Percentiles rank a stretch among this genome's conserved stretches.
Conservation (phyloP, 2,797 vertebrate species). For the Hafferia zeledoni region DNA sequence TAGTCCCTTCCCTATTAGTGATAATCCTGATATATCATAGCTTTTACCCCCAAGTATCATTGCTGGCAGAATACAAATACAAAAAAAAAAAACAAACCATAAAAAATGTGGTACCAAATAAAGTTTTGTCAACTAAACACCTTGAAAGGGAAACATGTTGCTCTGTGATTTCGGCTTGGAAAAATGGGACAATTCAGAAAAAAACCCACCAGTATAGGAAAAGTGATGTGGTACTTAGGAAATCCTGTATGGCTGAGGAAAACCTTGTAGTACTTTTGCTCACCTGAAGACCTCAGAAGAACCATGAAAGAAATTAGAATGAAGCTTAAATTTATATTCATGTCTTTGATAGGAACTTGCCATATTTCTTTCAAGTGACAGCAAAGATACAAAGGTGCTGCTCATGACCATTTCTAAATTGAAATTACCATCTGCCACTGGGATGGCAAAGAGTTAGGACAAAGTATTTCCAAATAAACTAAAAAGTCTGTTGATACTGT, state of each 20-base stretch:
- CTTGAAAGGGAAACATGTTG: not conserved
- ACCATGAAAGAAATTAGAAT: not conserved
- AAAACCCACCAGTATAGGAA: not conserved
- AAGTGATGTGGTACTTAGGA: not conserved
- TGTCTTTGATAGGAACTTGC: not conserved
- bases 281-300: not conserved
- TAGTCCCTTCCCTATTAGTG: not conserved
- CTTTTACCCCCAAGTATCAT: not conserved
- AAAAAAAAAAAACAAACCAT: not conserved
- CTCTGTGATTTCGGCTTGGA: not conserved
- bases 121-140: not conserved
- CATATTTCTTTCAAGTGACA: not conserved
- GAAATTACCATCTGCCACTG: not conserved
- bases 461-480: not conserved
- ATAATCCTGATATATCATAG: not conserved
- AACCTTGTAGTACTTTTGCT: not conserved
- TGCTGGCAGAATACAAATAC: not conserved
- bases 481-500: not conserved
- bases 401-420: not conserved
- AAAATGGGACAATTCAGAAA: not conserved
- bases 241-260: not conserved
- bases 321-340: not conserved
- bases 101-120: not conserved
- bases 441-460: not conserved
- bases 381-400: not conserved